A percentile compares a stretch with the other conserved stretches of the same genome.
phyloP scores from a whole-genome alignment of 2,888 invertebrate genomes.

The Tipula lateralis region DNA sequence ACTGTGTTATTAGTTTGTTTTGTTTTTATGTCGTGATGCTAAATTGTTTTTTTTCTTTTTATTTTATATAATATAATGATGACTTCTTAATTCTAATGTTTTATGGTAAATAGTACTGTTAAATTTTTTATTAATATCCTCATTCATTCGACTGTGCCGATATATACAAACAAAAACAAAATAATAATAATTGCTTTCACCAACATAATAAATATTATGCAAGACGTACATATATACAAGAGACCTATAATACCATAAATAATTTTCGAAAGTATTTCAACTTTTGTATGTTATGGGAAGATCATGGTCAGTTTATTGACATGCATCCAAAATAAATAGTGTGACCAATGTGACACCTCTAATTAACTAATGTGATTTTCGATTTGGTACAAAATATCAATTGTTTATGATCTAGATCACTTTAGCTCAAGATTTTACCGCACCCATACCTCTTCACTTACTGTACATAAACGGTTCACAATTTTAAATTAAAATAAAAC shows the following conservation, averaged over 20 bases:
- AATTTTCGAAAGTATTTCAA: not conserved
- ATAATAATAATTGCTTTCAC: not conserved
- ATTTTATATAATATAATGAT: not conserved
- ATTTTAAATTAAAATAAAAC: too few species aligned
- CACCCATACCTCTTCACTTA: too few species aligned
- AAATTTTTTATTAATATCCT: constrained; percentile 2
- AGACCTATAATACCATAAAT: not conserved
- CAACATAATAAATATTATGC: not conserved
- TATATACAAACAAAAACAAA: not conserved
- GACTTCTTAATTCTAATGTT: constrained; percentile 1
- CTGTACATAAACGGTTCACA: too few species aligned
- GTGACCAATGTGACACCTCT: not conserved
- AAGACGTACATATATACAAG: not conserved
- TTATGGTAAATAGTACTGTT: constrained; percentile 19
- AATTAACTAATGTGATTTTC: not conserved
- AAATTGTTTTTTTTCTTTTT: not conserved
- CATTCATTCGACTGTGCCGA: constrained; percentile 11
- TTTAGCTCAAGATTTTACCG: too few species aligned
- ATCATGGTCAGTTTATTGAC: not conserved
- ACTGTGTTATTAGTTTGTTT: not conserved
- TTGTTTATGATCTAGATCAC: too few species aligned
- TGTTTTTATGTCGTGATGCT: constrained; percentile 7
- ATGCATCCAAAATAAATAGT: not conserved
- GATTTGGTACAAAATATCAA: not conserved
- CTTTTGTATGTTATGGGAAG: not conserved